These are phyloP conservation scores for Anguilla megastoma DNA, from an alignment of 2,797 vertebrate species.

Conservation along the genomic window DNA sequence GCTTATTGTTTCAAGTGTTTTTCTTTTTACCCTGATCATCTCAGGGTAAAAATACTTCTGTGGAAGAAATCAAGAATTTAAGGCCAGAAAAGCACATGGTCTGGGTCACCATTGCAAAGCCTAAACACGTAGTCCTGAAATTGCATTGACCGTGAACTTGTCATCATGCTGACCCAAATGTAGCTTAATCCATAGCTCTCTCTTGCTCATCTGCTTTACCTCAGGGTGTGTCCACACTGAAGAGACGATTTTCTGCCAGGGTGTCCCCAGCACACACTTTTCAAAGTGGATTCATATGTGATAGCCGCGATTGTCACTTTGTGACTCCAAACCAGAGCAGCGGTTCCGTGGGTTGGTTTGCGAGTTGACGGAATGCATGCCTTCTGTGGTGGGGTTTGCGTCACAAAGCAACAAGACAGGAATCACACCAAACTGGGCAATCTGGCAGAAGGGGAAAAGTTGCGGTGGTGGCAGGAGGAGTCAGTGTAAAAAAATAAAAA, in stretches of 20 bases:
- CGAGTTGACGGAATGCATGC: background rate
- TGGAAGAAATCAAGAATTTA: background rate
- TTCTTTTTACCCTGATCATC: background rate
- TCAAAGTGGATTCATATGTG: background rate
- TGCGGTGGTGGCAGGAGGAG: background rate
- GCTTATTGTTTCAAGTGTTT: background rate
- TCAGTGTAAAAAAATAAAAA: background rate
- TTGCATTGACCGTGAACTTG: background rate
- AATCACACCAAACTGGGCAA: background rate
- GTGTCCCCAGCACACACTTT: background rate
- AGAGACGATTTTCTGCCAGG: background rate
- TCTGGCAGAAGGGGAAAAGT: background rate
- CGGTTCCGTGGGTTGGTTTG: too few species aligned
- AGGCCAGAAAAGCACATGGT: background rate
- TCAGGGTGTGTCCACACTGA: background rate
- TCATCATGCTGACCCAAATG: background rate
- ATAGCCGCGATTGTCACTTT: background rate
- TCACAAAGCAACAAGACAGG: background rate
- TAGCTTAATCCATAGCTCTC: background rate
- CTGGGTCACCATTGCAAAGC: background rate
- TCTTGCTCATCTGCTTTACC: background rate
- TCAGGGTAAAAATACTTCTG: background rate
- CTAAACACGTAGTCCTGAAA: background rate
- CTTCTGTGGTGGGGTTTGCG: background rate
- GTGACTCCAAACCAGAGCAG: background rate